A percentile compares a stretch with the other conserved stretches of the same genome.
phyloP scores from a whole-genome alignment of 2,113 vertebrate genomes.

The Penelope pileata region DNA sequence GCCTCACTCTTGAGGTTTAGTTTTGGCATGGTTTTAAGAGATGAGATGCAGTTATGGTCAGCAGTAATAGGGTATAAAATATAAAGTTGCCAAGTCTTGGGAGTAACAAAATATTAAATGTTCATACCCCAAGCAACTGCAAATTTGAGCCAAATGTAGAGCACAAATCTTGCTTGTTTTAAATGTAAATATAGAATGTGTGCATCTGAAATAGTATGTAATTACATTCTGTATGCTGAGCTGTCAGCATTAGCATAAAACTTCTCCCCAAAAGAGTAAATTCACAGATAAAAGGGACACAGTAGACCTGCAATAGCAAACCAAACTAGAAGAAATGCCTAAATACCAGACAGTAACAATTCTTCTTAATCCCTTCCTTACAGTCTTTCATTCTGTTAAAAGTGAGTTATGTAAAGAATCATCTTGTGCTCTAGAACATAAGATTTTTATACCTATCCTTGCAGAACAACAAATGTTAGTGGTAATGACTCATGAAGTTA shows the following conservation, averaged over 20 bases:
- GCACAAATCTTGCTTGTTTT: neutral
- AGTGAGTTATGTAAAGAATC: neutral
- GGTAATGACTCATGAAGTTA: slow-evolving; percentile 28
- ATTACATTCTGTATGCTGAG: neutral
- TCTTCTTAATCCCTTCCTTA: neutral
- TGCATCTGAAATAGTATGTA: neutral
- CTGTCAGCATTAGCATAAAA: neutral
- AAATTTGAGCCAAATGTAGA: neutral
- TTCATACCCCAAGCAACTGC: neutral
- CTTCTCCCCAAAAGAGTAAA: neutral
- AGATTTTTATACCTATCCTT: neutral
- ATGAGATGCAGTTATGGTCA: neutral
- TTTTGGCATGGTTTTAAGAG: neutral
- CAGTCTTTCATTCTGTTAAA: neutral
- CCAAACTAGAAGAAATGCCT: neutral
- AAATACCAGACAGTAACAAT: neutral
- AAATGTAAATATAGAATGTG: neutral
- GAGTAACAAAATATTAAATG: neutral
- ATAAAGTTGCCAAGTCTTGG: neutral
- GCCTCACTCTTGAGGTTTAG: neutral
- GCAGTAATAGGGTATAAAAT: neutral
- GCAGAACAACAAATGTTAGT: neutral
- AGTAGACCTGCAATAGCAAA: neutral
- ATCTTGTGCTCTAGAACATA: neutral
- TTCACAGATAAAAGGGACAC: neutral